Conservation (phyloP, 1,140 invertebrate genomes). For the Trissolcus basalis region DNA sequence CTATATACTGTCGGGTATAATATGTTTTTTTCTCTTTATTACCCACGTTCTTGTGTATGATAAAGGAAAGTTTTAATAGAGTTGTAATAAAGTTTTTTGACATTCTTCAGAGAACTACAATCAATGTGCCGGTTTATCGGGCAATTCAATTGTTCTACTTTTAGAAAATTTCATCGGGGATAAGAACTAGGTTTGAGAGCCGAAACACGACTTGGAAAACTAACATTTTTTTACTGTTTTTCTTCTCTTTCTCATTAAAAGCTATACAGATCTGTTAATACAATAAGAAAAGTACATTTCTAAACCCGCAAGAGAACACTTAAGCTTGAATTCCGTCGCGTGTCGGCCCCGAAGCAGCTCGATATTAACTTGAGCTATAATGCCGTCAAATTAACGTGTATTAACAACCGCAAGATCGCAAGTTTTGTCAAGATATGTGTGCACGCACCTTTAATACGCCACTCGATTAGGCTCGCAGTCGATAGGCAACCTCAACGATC, state of each 20-base stretch:
- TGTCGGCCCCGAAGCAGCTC: conserved; percentile 52
- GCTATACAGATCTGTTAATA: too few species aligned
- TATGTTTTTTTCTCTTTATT: too few species aligned
- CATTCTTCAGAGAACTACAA: conserved; percentile 26
- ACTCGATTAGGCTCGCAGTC: conserved; percentile 38
- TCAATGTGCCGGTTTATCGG: conserved; percentile 33
- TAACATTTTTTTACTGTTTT: too few species aligned
- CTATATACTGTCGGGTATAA: too few species aligned
- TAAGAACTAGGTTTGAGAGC: background rate
- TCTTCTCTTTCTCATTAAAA: background rate
- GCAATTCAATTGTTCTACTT: conserved; percentile 33
- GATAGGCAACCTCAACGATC: conserved; percentile 27
- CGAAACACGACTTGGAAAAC: conserved; percentile 7
- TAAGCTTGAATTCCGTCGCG: conserved; percentile 59
- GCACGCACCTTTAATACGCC: conserved; percentile 52
- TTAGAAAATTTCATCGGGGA: background rate
- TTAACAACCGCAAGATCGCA: conserved; percentile 55
- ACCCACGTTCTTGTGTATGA: conserved; percentile 28
- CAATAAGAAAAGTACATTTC: too few species aligned
- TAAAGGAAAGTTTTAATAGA: conserved; percentile 51
- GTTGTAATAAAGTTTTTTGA: conserved; percentile 49
- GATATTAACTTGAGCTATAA: conserved; percentile 50
- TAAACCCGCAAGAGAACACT: conserved; percentile 1
- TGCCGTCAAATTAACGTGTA: conserved; percentile 61
- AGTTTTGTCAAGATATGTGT: conserved; percentile 35